Conservation (phyloP, 2,113 vertebrate species). For the Syngnathoides biaculeatus region DNA sequence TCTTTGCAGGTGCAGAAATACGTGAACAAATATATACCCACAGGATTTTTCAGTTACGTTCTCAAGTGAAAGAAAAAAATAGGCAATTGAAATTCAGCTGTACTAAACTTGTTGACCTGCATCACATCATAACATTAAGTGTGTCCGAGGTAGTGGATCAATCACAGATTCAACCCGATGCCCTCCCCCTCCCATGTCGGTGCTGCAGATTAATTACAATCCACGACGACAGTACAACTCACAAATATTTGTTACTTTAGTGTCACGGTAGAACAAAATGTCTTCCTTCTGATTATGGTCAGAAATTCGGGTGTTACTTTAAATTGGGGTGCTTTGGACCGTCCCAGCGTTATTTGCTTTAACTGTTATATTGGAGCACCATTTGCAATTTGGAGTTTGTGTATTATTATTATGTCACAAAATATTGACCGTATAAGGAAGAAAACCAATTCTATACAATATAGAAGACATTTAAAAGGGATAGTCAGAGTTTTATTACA, state of each 20-base stretch:
- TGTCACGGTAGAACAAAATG: neutral
- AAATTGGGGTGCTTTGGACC: neutral
- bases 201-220: neutral
- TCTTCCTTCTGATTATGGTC: neutral
- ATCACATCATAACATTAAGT: neutral
- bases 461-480: too few species aligned
- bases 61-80: neutral
- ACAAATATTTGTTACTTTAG: neutral
- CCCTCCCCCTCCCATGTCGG: neutral
- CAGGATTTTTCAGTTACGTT: neutral
- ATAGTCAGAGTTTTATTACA: too few species aligned
- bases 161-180: neutral
- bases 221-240: neutral
- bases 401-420: too few species aligned
- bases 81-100: neutral
- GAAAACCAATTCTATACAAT: too few species aligned
- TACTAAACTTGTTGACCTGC: neutral
- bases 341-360: neutral
- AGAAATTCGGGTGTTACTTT: neutral
- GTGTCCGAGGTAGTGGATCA: neutral
- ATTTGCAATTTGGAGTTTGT: too few species aligned
- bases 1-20: slow-evolving; percentile 10
- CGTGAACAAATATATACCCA: neutral
- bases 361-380: neutral
- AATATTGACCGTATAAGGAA: too few species aligned